Percentiles rank a stretch among this genome's conserved stretches.
Evolutionary conservation across 2,113 vertebrate species (phyloP).

Genomic region (Speoplatyrhinus poulsoni): DNA sequence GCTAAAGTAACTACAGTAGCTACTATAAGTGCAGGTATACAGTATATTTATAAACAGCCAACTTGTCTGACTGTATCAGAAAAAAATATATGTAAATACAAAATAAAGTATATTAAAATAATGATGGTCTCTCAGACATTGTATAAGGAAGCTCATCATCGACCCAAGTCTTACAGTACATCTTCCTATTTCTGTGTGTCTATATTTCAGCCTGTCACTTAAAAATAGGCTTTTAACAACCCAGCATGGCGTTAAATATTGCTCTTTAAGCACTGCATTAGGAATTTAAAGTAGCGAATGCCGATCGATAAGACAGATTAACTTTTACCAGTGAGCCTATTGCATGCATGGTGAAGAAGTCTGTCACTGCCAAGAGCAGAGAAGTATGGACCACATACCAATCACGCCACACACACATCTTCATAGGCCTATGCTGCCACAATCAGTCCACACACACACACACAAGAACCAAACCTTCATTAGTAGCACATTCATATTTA

Average conservation of each 20-base stretch:
- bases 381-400: slow-evolving; percentile 56
- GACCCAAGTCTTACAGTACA: slow-evolving; percentile 46
- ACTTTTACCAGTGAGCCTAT: slow-evolving; percentile 59
- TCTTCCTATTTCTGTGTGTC: slow-evolving; percentile 74
- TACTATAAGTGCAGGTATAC: too few relatives aligned
- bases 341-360: slow-evolving; percentile 52
- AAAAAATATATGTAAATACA: too few relatives aligned
- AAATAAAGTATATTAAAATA: too few relatives aligned
- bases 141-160: slow-evolving; percentile 37
- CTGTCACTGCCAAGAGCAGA: slow-evolving; percentile 68
- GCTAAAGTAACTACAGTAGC: too few relatives aligned
- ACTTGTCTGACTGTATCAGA: too few relatives aligned
- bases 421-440: slow-evolving; percentile 52
- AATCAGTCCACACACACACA: slow-evolving; percentile 62
- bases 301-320: slow-evolving; percentile 72
- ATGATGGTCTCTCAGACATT: too few relatives aligned
- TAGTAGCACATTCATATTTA: slow-evolving; percentile 67
- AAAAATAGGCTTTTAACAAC: slow-evolving; percentile 82
- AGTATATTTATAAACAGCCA: too few relatives aligned
- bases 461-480: slow-evolving; percentile 67
- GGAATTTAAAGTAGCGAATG: slow-evolving; percentile 77
- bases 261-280: slow-evolving; percentile 69
- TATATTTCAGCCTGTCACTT: slow-evolving; percentile 82
- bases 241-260: slow-evolving; percentile 73
- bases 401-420: slow-evolving; percentile 48